Evolutionary conservation across 2,888 invertebrate species (phyloP), one percentile per base, ranked within the genome.

Genomic region (Dolichopus griseipennis): DNA sequence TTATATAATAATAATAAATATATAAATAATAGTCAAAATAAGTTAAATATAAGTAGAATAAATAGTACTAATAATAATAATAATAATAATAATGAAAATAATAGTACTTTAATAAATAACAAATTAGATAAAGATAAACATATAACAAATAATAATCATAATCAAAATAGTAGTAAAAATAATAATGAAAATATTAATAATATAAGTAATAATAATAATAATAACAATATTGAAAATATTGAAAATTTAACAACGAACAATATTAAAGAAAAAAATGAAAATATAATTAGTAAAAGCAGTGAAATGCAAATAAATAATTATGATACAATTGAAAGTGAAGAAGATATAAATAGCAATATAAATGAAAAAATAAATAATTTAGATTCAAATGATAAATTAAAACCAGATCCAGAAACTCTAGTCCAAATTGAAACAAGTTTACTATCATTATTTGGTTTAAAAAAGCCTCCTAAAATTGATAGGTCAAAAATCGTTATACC

Each of bases 401-500:
- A 76, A 70, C 78, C 78, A 72, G 82, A 82, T 78, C 81, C 78
- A 71, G 77, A 79, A 76, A 79, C 78, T 78, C 80, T 81, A 81
- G 81, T 80, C 79, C 76, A 82, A 78, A 79, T 82, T 74, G 81
- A 82, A 74, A 79, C 78, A 72, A 80, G 80, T 75, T 75, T 82
- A 43, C 74, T 82, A 64, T 78, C 81, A 71, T 74, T 82, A 72
- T 80, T 82, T 75, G 80, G 80, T 71, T 78, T 82, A 77, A 78
- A 79, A 74, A 76, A 78, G 75, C 78, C 80, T 70, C 82, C 82
- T 69, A 82, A 80, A 76, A 80, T 81, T 70, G 82, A 82, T 76
- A 78, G 80, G 72, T 78, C 80, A 65, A 82, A 82, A 76, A 78
- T 82, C 71, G 73, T 82, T 43, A 81, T 95, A 78, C 95, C 95